Percentiles rank a stretch among this genome's conserved stretches.
Evolutionary conservation across 2,888 invertebrate species (phyloP).

Genomic region (Nezara viridula): DNA sequence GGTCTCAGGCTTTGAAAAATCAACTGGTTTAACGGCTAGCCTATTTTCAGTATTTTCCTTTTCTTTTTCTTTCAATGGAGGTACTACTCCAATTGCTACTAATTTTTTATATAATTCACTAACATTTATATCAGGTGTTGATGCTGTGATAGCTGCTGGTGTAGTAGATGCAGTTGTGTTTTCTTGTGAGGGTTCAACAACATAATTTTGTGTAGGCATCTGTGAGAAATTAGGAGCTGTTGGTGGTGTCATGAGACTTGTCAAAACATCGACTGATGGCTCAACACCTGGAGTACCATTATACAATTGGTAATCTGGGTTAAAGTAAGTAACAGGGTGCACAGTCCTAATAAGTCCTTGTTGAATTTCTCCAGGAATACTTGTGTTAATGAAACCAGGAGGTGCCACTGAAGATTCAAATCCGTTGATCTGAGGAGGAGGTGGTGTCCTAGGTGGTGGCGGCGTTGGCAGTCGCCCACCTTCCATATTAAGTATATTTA

Average conservation of each 20-base stretch:
- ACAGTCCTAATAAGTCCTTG: slow-evolving; percentile 39
- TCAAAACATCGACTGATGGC: slow-evolving; percentile 74
- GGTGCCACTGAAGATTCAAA: slow-evolving; percentile 45
- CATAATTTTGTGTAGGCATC: slow-evolving; percentile 67
- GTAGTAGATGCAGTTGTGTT: slow-evolving; percentile 65
- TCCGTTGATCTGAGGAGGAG: slow-evolving; percentile 29
- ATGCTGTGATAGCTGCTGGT: slow-evolving; percentile 58
- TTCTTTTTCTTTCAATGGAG: slow-evolving; percentile 65
- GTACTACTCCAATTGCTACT: slow-evolving; percentile 86
- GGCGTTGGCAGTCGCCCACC: slow-evolving; percentile 70
- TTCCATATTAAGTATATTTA: slow-evolving; percentile 81
- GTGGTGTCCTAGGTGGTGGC: slow-evolving; percentile 47
- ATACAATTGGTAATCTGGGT: slow-evolving; percentile 29
- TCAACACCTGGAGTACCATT: slow-evolving; percentile 37
- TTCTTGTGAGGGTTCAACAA: slow-evolving; percentile 68
- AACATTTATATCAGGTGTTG: slow-evolving; percentile 75
- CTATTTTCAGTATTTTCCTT: slow-evolving; percentile 64
- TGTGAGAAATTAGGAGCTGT: slow-evolving; percentile 72
- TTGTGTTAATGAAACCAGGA: slow-evolving; percentile 51
- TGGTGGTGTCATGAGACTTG: slow-evolving; percentile 77
- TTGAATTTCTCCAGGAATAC: slow-evolving; percentile 23
- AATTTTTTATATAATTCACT: slow-evolving; percentile 88
- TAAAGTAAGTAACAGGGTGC: slow-evolving; percentile 56
- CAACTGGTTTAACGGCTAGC: slow-evolving; percentile 74
- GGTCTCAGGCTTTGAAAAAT: slow-evolving; percentile 79